A percentile compares a stretch with the other conserved stretches of the same genome.
phyloP scores from a whole-genome alignment of 2,113 vertebrate species.

The Rhynchopsitta pachyrhyncha region DNA sequence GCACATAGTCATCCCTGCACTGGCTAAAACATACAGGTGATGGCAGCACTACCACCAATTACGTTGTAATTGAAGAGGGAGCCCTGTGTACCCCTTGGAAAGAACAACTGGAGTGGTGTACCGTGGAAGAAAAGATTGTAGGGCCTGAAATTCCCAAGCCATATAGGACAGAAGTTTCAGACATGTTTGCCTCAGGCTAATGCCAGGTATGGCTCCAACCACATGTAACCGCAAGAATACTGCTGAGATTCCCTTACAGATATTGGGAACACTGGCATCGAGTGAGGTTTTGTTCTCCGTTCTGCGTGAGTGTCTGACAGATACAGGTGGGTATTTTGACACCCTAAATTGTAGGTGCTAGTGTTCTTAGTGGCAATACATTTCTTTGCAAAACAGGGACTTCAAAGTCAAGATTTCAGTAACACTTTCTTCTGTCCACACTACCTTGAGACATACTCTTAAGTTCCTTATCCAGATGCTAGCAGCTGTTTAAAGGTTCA shows the following conservation, averaged over 20 bases:
- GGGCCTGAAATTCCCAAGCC: background rate
- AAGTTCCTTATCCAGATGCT: background rate
- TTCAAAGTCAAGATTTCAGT: background rate
- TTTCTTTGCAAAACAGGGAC: background rate
- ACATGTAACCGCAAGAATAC: background rate
- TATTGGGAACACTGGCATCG: rapidly evolving
- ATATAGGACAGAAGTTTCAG: background rate
- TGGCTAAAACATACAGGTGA: background rate
- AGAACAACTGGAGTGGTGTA: background rate
- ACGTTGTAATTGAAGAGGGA: background rate
- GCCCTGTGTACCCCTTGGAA: background rate
- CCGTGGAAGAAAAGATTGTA: background rate
- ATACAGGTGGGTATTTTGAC: background rate
- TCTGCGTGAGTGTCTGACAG: background rate
- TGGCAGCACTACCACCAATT: background rate
- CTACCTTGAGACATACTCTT: background rate
- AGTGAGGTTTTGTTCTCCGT: background rate
- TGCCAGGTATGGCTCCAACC: background rate
- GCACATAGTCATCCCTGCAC: background rate
- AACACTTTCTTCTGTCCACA: background rate
- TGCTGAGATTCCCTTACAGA: background rate
- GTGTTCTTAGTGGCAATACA: background rate
- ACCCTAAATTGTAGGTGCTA: background rate
- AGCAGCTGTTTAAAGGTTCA: background rate
- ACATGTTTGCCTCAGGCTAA: background rate